phyloP scores from a whole-genome alignment of 2,113 vertebrate genomes.

The Rousettus leschenaultii region DNA sequence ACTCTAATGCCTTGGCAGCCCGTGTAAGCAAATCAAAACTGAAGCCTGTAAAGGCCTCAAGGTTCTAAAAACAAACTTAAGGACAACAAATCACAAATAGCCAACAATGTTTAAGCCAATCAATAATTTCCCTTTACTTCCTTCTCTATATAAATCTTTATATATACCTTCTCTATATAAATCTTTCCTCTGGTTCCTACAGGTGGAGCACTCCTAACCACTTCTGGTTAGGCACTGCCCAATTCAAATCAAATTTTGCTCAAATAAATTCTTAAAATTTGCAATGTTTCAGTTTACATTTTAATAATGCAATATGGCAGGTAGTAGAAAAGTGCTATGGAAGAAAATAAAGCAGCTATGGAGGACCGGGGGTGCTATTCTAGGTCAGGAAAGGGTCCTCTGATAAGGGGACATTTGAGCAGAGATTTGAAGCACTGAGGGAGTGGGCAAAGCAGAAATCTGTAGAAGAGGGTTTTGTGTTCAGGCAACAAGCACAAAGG shows the following conservation, averaged over 20 bases:
- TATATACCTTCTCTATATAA: not conserved
- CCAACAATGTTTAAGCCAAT: not conserved
- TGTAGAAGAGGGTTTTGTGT: not conserved
- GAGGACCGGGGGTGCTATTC: not conserved
- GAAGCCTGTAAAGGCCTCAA: not conserved
- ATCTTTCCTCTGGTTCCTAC: not conserved
- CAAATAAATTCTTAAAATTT: not conserved
- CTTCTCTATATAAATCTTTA: not conserved
- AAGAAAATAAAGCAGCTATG: not conserved
- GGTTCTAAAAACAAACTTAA: not conserved
- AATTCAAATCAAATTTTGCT: not conserved
- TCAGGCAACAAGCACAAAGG: not conserved
- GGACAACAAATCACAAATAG: not conserved
- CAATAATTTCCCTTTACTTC: not conserved
- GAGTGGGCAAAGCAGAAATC: not conserved
- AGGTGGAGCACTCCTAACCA: not conserved
- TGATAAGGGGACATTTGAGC: not conserved
- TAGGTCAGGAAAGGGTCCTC: not conserved
- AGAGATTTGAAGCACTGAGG: not conserved
- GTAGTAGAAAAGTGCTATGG: not conserved
- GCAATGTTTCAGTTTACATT: not conserved
- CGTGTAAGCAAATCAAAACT: not conserved
- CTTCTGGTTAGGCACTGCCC: not conserved
- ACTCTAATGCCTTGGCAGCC: not conserved
- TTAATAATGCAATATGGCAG: not conserved